Evolutionary conservation across 1,140 invertebrate species (phyloP), one percentile per base, ranked within the genome.

Genomic region (Lordiphosa mommai): DNA sequence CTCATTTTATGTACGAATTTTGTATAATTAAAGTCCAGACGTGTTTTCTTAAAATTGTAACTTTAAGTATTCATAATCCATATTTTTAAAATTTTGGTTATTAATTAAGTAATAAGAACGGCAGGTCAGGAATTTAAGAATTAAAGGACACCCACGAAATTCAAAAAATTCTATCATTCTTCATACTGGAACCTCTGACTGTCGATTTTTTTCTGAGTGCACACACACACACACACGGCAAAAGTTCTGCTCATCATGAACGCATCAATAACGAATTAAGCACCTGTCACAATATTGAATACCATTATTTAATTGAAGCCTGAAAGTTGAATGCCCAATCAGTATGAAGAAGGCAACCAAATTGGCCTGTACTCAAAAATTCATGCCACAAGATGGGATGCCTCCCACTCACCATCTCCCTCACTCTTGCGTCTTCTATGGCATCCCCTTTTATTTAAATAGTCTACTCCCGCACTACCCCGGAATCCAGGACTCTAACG

Each of bases 221-320:
- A 36, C 4, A 14, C 34, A 33, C 8, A 33, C 8, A n/a, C 10
- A n/a, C 3, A 5, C 14, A 13, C 20, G 17, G 10, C 10, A 7
- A 43, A 43, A 12, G n/a, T 43, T 23, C 3, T 10, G 37, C 9
- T 10, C 17, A 20, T 63, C 60, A 50, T 47, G 58, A 44, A 58
- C 51, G 53, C 73, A 69, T 82, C 71, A 76, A 76, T 82, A 67
- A 40, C 53, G 47, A 57, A 71, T 82, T 82, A 67, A 76, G 55
- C 71, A 80, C 49, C 76, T 74, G 70, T 32, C 68, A 20, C 16
- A 30, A 51, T 30, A 29, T 41, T 41, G 10, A 9, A 36, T 36
- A 49, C 56, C 66, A 61, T 67, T 59, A 65, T 68, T 71, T 65
- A 76, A 82, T 76, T 82, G 37, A 34, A 44, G 58, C 51, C 60